phyloP scores from a whole-genome alignment of 2,888 invertebrate genomes.

The Cheilosia vulpina region DNA sequence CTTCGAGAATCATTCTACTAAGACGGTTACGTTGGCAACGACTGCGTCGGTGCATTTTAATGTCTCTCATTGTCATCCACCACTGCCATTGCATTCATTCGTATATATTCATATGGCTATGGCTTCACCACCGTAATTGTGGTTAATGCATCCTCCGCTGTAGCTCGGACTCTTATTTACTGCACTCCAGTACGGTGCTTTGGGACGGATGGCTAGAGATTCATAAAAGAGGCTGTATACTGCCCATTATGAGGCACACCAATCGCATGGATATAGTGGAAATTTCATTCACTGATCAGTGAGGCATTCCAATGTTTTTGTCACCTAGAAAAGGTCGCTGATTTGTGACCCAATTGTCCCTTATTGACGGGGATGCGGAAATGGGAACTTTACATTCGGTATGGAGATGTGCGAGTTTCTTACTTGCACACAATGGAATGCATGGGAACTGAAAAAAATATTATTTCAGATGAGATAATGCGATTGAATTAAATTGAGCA shows the following conservation, averaged over 20 bases:
- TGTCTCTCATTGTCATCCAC: slow-evolving; percentile 37
- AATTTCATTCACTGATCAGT: slow-evolving; percentile 24
- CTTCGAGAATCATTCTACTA: slow-evolving; percentile 42
- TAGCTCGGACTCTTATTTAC: slow-evolving; percentile 37
- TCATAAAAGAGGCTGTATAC: slow-evolving; percentile 24
- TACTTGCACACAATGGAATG: slow-evolving; percentile 7
- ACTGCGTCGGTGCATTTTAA: slow-evolving; percentile 16
- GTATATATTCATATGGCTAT: slow-evolving; percentile 24
- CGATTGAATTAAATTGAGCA: not conserved
- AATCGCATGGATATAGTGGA: slow-evolving; percentile 15
- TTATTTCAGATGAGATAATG: not conserved
- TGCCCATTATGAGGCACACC: slow-evolving; percentile 31
- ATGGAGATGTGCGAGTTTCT: not conserved
- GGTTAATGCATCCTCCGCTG: slow-evolving; percentile 34
- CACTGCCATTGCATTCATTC: slow-evolving; percentile 19
- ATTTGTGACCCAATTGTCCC: slow-evolving; percentile 58
- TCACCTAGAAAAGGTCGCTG: slow-evolving; percentile 56
- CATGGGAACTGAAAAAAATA: not conserved
- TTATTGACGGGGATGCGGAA: slow-evolving; percentile 40
- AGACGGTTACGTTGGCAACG: slow-evolving; percentile 16
- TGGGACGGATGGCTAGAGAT: slow-evolving; percentile 32
- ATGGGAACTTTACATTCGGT: not conserved
- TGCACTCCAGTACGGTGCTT: slow-evolving; percentile 33
- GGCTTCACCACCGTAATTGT: slow-evolving; percentile 21
- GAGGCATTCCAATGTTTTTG: slow-evolving; percentile 53